These are phyloP conservation scores for Flexamia atlantica DNA, from an alignment of 2,888 invertebrate genomes.

Conservation along the genomic window DNA sequence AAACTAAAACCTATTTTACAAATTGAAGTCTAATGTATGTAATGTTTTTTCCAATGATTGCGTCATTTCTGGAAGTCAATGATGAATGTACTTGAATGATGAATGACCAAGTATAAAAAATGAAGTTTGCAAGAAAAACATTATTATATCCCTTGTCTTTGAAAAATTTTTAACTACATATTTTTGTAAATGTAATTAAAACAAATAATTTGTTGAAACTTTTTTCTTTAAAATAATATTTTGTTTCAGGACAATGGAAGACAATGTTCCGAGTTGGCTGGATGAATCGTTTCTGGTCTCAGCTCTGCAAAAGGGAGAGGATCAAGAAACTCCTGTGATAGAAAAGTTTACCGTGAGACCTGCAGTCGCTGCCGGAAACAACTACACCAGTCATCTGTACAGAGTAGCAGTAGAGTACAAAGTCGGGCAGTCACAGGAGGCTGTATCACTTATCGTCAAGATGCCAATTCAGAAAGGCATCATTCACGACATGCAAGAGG, in stretches of 20 bases:
- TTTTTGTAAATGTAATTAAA: no score
- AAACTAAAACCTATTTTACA: no score
- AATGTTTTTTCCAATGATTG: no score
- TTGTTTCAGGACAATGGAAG: constrained; percentile 25
- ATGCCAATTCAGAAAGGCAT: constrained; percentile 23
- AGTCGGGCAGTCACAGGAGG: not conserved
- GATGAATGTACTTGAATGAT: no score
- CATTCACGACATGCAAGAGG: constrained; percentile 9
- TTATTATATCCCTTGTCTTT: no score
- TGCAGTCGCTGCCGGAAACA: constrained; percentile 33
- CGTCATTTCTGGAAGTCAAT: no score
- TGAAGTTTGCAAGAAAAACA: no score
- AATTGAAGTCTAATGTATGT: no score
- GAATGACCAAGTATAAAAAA: no score
- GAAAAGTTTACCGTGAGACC: not conserved
- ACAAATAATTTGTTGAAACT: no score
- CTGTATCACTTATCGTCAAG: constrained; percentile 47
- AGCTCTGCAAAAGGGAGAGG: constrained; percentile 47
- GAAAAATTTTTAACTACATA: no score
- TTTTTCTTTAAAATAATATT: not conserved
- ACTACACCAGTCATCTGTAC: constrained; percentile 41
- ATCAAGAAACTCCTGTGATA: not conserved
- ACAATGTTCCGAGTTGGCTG: constrained; percentile 19
- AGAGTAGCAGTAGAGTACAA: constrained; percentile 44
- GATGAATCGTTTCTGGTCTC: constrained; percentile 36